These are phyloP conservation scores for Muscidifurax raptorellus DNA, from an alignment of 1,140 invertebrate genomes.

Conservation along the genomic window DNA sequence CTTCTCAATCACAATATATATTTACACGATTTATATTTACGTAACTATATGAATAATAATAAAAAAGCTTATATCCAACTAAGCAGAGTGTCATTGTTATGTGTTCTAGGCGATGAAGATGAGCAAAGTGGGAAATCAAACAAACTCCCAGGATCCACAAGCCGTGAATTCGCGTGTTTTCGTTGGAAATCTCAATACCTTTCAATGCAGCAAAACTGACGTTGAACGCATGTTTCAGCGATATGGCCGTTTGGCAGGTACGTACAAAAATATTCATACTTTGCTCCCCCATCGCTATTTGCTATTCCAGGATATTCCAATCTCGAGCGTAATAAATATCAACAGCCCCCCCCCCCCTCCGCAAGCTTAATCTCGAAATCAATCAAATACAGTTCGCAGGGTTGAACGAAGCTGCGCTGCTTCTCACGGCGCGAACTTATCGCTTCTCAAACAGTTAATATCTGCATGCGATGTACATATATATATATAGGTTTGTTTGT, in stretches of 20 bases:
- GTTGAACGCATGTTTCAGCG: constrained; percentile 91
- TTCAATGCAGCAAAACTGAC: constrained; percentile 91
- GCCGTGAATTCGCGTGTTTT: constrained; percentile 92
- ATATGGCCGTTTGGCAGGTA: constrained; percentile 89
- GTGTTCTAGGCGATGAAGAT: constrained; percentile 80
- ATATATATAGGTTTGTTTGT: too few species aligned
- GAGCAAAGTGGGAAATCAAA: constrained; percentile 91
- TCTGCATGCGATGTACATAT: too few species aligned
- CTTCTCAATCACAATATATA: too few species aligned
- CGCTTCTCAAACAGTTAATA: not conserved
- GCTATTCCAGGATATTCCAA: not conserved
- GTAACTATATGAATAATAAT: too few species aligned
- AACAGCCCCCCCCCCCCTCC: too few species aligned
- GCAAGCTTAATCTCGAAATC: too few species aligned
- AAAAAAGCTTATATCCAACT: too few species aligned
- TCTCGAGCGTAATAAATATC: not conserved
- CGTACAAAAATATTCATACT: not conserved
- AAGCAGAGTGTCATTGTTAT: not conserved
- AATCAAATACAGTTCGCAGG: too few species aligned
- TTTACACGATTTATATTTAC: too few species aligned
- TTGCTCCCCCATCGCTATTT: not conserved
- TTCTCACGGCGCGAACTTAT: not conserved
- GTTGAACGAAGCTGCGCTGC: too few species aligned
- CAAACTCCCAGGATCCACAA: constrained; percentile 90
- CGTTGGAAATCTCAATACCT: constrained; percentile 93